Conservation (phyloP, 2,797 vertebrate genomes). For the Pseudochirops cupreus region DNA sequence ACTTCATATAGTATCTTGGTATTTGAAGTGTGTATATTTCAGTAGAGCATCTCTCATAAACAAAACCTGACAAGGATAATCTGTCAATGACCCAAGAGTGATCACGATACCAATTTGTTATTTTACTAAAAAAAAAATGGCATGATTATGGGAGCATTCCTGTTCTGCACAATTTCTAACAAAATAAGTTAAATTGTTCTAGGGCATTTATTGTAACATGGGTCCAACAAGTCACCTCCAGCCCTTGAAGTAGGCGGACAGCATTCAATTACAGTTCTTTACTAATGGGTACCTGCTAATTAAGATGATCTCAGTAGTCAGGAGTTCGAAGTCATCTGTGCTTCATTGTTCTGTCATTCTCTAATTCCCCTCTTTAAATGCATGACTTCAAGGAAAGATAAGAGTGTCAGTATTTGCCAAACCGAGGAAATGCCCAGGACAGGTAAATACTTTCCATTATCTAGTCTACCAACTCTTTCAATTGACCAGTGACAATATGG, state of each 20-base stretch:
- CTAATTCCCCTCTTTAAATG: conserved; percentile 33
- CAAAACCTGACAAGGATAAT: neutral
- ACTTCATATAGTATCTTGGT: neutral
- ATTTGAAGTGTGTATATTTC: neutral
- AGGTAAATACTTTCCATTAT: neutral
- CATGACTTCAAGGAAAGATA: neutral
- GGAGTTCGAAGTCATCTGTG: neutral
- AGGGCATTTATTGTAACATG: neutral
- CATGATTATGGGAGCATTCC: neutral
- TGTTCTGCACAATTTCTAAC: conserved; percentile 32
- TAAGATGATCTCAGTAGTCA: neutral
- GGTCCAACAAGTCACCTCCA: conserved; percentile 13
- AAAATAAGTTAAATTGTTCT: conserved; percentile 13
- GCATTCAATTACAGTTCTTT: conserved; percentile 36
- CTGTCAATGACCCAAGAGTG: neutral
- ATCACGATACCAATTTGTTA: neutral
- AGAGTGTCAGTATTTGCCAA: neutral
- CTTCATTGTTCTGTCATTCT: neutral
- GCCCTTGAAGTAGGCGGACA: conserved; percentile 28
- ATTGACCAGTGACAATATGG: conserved; percentile 9
- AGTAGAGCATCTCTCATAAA: neutral
- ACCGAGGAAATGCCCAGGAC: neutral
- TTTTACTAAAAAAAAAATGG: conserved; percentile 20
- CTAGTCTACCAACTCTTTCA: neutral
- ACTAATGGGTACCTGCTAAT: conserved; percentile 20